These are phyloP conservation scores for Microcaecilia unicolor DNA, from an alignment of 2,797 vertebrate species.

Conservation along the genomic window DNA sequence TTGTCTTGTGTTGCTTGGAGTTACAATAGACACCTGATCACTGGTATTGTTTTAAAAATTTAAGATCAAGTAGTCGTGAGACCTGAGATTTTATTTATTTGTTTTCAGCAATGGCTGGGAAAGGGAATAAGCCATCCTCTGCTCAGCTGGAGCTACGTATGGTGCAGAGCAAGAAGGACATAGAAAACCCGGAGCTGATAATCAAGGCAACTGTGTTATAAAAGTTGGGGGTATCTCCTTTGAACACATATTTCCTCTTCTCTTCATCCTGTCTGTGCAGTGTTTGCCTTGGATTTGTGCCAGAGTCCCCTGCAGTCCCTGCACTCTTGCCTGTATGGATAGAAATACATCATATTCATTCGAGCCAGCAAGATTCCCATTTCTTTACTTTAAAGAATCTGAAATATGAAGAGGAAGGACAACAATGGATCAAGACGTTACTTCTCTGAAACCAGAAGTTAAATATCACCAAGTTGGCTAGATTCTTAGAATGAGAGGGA, in stretches of 20 bases:
- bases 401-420: too few species aligned
- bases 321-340: slow-evolving; percentile 36
- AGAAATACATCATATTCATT: slow-evolving; percentile 32
- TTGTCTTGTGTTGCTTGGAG: too few species aligned
- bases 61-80: too few species aligned
- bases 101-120: slow-evolving; percentile 74
- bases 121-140: slow-evolving; percentile 77
- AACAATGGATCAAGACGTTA: too few species aligned
- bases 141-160: slow-evolving; percentile 91
- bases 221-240: slow-evolving; percentile 27
- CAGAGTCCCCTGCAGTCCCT: slow-evolving; percentile 43
- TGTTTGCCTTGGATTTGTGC: slow-evolving; percentile 80
- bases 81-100: not conserved
- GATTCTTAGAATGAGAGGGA: too few species aligned
- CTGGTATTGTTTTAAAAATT: too few species aligned
- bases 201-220: slow-evolving; percentile 83
- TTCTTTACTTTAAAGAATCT: too few species aligned
- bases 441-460: too few species aligned
- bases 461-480: too few species aligned
- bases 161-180: slow-evolving; percentile 95
- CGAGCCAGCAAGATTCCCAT: too few species aligned
- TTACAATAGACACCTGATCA: too few species aligned
- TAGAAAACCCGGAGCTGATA: slow-evolving; percentile 89
- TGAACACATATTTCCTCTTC: slow-evolving; percentile 69
- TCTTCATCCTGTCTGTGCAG: slow-evolving; percentile 72